These are phyloP conservation scores for Tapera naevia DNA, from an alignment of 2,797 vertebrate genomes.

Conservation along the genomic window DNA sequence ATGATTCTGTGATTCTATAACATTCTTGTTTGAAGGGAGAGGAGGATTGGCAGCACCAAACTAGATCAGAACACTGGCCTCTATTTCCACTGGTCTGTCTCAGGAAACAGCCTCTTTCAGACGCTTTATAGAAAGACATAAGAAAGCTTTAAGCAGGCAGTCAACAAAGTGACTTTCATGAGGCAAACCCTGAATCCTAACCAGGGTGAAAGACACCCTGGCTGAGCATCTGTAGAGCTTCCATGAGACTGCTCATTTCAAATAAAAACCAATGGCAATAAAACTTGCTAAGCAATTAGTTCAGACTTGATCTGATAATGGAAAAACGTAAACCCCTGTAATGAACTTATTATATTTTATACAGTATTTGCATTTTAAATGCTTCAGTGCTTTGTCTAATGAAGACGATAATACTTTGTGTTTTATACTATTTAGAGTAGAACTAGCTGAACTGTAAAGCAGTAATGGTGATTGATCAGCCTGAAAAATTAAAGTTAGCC, in stretches of 20 bases:
- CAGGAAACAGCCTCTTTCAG: neutral
- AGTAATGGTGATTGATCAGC: constrained; percentile 30
- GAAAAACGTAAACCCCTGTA: constrained; percentile 10
- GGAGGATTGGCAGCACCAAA: neutral
- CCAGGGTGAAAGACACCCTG: neutral
- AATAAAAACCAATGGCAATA: constrained; percentile 20
- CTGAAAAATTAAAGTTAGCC: constrained; percentile 23
- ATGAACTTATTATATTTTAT: constrained; percentile 53
- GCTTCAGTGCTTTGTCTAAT: constrained; percentile 40
- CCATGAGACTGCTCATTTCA: neutral
- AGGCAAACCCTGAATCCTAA: neutral
- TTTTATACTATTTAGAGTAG: constrained; percentile 1
- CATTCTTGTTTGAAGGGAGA: neutral
- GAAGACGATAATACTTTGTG: constrained; percentile 22
- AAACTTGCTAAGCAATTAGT: constrained; percentile 42
- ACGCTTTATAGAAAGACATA: neutral
- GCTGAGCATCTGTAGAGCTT: neutral
- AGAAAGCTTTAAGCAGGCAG: neutral
- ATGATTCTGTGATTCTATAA: no score
- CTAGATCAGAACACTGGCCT: neutral
- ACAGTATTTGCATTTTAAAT: constrained; percentile 56
- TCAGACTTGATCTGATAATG: constrained; percentile 42
- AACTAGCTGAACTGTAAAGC: constrained; percentile 56
- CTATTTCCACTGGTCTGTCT: neutral
- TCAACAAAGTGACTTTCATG: neutral